Conservation (phyloP, 2,113 vertebrate genomes). For the Apodemus speciosus region DNA sequence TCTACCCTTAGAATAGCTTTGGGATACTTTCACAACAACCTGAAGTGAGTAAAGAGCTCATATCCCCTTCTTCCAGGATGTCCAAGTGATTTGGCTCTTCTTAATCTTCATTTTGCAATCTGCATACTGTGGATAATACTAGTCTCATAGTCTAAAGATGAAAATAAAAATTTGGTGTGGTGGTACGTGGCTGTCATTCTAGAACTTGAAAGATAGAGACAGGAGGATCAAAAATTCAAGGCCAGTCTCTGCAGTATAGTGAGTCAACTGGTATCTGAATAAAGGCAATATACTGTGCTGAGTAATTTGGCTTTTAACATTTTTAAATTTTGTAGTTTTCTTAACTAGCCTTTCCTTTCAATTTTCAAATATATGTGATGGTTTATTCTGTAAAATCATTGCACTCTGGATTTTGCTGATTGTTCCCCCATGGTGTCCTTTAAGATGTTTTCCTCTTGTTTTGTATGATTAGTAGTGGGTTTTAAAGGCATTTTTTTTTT, state of each 20-base stretch:
- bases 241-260: background rate
- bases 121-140: background rate
- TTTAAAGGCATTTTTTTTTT: constrained; percentile 36
- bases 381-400: background rate
- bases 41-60: background rate
- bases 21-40: background rate
- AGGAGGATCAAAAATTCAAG: background rate
- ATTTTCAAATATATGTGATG: background rate
- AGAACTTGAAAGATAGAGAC: background rate
- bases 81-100: constrained; percentile 27
- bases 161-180: background rate
- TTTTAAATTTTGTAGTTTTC: constrained; percentile 1
- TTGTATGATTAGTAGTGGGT: background rate
- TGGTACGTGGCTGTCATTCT: background rate
- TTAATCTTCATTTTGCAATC: background rate
- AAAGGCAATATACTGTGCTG: background rate
- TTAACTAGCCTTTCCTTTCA: background rate
- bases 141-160: background rate
- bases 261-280: constrained; percentile 21
- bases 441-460: constrained; percentile 23
- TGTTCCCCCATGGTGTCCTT: background rate
- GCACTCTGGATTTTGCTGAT: background rate
- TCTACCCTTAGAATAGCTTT: background rate
- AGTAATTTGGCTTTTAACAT: constrained; percentile 28
- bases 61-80: background rate